Conservation (phyloP, 2,113 vertebrate genomes). For the Odocoileus hemionus region DNA sequence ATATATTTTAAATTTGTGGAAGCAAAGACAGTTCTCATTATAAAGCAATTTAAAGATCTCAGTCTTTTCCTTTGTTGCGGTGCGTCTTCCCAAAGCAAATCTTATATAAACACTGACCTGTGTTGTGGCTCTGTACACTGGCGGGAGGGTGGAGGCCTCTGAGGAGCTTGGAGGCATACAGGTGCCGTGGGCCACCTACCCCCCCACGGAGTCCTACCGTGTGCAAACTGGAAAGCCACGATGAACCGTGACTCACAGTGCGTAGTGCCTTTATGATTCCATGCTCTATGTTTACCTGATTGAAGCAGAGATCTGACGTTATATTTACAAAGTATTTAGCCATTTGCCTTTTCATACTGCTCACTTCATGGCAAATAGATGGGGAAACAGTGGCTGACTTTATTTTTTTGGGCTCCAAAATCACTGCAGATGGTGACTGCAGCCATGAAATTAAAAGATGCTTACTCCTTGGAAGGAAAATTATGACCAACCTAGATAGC, state of each 20-base stretch:
- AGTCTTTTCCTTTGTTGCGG: neutral
- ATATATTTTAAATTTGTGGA: neutral
- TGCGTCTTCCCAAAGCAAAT: neutral
- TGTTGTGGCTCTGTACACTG: neutral
- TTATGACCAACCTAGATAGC: too few species aligned
- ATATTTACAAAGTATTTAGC: neutral
- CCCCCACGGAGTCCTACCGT: rapidly evolving
- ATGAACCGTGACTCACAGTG: neutral
- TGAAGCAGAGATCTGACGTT: neutral
- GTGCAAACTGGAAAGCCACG: neutral
- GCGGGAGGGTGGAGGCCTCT: neutral
- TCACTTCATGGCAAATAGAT: too few species aligned
- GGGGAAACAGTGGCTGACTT: too few species aligned
- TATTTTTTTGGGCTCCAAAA: too few species aligned
- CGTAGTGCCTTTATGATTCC: rapidly evolving
- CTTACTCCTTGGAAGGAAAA: too few species aligned
- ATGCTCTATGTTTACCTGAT: neutral
- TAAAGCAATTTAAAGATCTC: neutral
- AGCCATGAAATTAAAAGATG: too few species aligned
- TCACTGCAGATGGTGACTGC: too few species aligned
- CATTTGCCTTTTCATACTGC: too few species aligned
- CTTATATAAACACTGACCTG: neutral
- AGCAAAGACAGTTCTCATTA: neutral
- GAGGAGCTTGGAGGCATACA: too few species aligned
- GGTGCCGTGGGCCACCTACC: neutral